Conservation (phyloP, 1,140 invertebrate species). For the Palaemon carinicauda region DNA sequence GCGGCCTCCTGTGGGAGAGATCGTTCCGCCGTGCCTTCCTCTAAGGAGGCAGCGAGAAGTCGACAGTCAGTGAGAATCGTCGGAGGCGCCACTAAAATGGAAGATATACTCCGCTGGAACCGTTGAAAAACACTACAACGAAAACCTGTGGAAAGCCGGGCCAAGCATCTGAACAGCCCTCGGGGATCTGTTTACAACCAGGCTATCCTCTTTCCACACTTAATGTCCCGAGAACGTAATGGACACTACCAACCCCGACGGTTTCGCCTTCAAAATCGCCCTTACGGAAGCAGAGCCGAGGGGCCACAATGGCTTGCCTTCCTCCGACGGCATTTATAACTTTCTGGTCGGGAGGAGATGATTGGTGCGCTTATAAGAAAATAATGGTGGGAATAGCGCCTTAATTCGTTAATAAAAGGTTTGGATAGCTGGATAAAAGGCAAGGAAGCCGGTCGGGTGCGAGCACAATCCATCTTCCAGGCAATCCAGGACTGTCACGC, state of each 20-base stretch:
- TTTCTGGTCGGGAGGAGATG: slow-evolving; percentile 34
- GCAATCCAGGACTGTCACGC: slow-evolving; percentile 43
- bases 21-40: not conserved
- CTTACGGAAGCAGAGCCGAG: not conserved
- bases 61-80: slow-evolving; percentile 6
- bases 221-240: slow-evolving; percentile 44
- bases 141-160: slow-evolving; percentile 46
- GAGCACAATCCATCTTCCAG: slow-evolving; percentile 37
- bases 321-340: not conserved
- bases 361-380: slow-evolving; percentile 57
- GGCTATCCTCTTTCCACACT: slow-evolving; percentile 41
- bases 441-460: slow-evolving; percentile 20
- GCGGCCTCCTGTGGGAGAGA: no score
- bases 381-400: slow-evolving; percentile 56
- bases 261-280: not conserved
- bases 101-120: slow-evolving; percentile 25
- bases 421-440: slow-evolving; percentile 52
- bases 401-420: slow-evolving; percentile 57
- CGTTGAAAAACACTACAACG: slow-evolving; percentile 35
- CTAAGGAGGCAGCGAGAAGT: not conserved
- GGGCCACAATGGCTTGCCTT: not conserved
- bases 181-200: slow-evolving; percentile 49
- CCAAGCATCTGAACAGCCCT: slow-evolving; percentile 44
- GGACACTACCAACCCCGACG: slow-evolving; percentile 21
- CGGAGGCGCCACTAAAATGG: not conserved